Evolutionary conservation across 2,888 invertebrate species (phyloP).

Genomic region (Deilephila porcellus): DNA sequence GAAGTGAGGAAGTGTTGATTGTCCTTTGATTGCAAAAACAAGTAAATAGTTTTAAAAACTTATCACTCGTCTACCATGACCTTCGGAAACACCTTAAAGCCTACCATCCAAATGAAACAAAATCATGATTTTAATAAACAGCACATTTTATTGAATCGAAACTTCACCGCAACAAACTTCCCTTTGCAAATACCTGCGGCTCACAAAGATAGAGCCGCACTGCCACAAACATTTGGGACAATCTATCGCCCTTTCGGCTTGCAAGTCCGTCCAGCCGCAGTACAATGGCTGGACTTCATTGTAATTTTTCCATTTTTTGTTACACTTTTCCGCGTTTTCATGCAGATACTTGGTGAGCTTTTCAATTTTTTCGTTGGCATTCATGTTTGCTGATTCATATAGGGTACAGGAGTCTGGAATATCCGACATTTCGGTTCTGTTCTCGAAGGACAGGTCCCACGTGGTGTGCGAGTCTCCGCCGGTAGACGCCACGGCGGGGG

Average conservation of each 20-base stretch:
- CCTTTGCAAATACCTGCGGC: conserved; percentile 63
- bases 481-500: conserved; percentile 59
- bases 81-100: too few species aligned
- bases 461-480: conserved; percentile 54
- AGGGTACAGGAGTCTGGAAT: conserved; percentile 49
- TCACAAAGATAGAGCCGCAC: conserved; percentile 73
- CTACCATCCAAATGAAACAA: background rate
- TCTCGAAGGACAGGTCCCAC: conserved; percentile 66
- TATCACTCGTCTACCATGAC: too few species aligned
- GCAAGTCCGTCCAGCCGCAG: conserved; percentile 63
- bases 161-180: conserved; percentile 56
- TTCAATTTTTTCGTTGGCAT: conserved; percentile 79
- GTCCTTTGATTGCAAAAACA: too few species aligned
- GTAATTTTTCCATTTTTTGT: conserved; percentile 75
- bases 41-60: too few species aligned
- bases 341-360: conserved; percentile 78
- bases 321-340: conserved; percentile 51
- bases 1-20: too few species aligned
- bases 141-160: conserved; percentile 63
- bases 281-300: conserved; percentile 42
- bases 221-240: conserved; percentile 82
- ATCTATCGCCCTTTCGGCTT: conserved; percentile 49
- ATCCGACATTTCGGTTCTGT: conserved; percentile 62
- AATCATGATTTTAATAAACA: conserved; percentile 42
- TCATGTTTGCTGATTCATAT: conserved; percentile 59